Base-by-base conservation (phyloP, 2,888 invertebrate species). In the Pherbina coryleti region DNA sequence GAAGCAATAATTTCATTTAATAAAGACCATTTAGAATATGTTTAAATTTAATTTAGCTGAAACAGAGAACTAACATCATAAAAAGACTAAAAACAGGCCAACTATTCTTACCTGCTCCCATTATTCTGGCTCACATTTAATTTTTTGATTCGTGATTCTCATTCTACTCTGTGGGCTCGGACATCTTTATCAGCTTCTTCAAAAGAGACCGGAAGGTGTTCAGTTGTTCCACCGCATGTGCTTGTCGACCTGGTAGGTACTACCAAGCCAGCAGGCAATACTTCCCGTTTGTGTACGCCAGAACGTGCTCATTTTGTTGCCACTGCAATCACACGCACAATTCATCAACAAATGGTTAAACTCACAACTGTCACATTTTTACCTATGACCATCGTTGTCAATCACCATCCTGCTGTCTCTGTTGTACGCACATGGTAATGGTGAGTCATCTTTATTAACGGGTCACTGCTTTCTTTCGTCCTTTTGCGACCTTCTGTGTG, bases 281-380 rank as follows among this genome's bases (percentile, higher is more conserved):
- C 67, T 75, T 67, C 57, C 57, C 67, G 55, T 75, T 75, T 55
- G 44, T 49, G 34, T 60, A 70, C 51, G 69, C n/a, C 44, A 57
- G 77, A 77, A 77, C 77, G 77, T 77, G 77, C 77, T 71, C 69
- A 37, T 73, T 69, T 55, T 19, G 19, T 66, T 77, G 73, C 49
- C 49, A 28, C 14, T n/a, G 51, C 25, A 55, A 67, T 60, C 66
- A 31, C 77, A 77, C 77, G 77, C 73, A 77, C 77, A 60, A 73
- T 67, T 73, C 57, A 22, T 71, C 73, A 60, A 62, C 44, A 49
- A 25, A 31, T 49, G 49, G 28, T 31, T 57, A 64, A 70, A 28
- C n/a, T 37, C 51, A 55, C 67, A 57, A 53, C 22, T 55, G 66
- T 67, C 67, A 55, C 67, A 31, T 66, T 55, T 66, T 64, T 25